A percentile compares a stretch with the other conserved stretches of the same genome.
These are phyloP conservation scores for Valencia hispanica DNA, from an alignment of 2,797 vertebrate species.

Conservation along the genomic window DNA sequence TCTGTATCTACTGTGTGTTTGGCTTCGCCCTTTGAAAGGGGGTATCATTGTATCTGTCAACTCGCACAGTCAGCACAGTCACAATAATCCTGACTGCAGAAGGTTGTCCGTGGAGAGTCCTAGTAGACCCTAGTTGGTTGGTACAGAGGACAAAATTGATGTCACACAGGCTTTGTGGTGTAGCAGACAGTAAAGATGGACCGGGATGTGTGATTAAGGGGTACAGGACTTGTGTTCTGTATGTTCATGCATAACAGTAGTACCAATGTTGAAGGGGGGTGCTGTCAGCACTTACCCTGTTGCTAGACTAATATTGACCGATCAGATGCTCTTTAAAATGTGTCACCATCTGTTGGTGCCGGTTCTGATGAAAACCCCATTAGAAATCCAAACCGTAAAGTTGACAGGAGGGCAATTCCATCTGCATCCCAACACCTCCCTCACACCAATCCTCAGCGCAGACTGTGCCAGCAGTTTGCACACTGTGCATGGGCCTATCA, in stretches of 20 bases:
- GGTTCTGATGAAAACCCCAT: constrained; percentile 32
- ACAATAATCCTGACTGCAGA: not conserved
- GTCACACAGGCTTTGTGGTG: constrained; percentile 2
- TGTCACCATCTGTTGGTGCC: constrained; percentile 19
- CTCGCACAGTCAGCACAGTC: not conserved
- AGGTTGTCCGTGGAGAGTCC: not conserved
- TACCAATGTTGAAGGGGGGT: not conserved
- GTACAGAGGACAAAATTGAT: constrained; percentile 1
- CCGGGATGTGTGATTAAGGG: not conserved
- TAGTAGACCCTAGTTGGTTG: not conserved
- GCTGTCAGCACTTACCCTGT: not conserved
- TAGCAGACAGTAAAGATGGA: not conserved
- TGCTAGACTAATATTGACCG: constrained; percentile 16
- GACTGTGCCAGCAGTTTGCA: constrained; percentile 68
- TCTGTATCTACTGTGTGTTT: not conserved
- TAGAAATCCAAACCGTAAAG: constrained; percentile 55
- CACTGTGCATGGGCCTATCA: constrained; percentile 59
- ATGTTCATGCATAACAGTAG: not conserved
- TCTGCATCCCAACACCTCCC: constrained; percentile 49
- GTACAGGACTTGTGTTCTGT: not conserved
- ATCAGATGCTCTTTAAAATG: constrained; percentile 27
- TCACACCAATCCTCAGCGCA: constrained; percentile 47
- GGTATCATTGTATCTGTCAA: not conserved
- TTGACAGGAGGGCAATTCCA: constrained; percentile 59
- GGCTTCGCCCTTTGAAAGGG: not conserved